Base-by-base conservation (phyloP, 2,113 vertebrate genomes). In the Tinamus guttatus region DNA sequence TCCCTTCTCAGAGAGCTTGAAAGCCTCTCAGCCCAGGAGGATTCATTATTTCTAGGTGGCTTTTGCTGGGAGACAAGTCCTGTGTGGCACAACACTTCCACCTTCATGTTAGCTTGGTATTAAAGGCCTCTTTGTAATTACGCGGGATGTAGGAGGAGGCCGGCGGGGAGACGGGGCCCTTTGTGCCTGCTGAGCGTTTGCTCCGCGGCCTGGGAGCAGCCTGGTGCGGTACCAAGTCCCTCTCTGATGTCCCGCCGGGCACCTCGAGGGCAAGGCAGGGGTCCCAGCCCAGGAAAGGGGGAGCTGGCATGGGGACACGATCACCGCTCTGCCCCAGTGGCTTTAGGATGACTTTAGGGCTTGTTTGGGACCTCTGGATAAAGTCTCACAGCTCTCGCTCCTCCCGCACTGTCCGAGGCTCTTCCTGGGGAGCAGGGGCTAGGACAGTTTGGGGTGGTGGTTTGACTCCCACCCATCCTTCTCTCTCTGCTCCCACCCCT, bases 21-120 rank as follows among this genome's bases (percentile, higher is more conserved):
- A 97, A 97, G 92, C 83, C 56, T 91, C 92, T 95, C 76, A 52
- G 92, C 93, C 85, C 91, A 83, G 58, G 86, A 97, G 94, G 83
- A 96, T 96, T 97, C 94, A 94, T 96, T 96, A 95, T 95, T 96
- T 96, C 86, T 81, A 71, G 81, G 94, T 95, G 95, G 89, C 75
- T 96, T 96, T 96, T 97, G 43, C 94, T 93, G 86, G 89, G 91
- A 93, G 93, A 95, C 89, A 81, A 83, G 80, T 91, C 85, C 95
- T 91, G 77, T 85, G 87, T 90, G 92, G 91, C 81, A 63, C 59
- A 51, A 75, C 1, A 1, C 88, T 92, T 79, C 92, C 85, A 79
- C 85, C 87, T 94, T 92, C 78, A 45, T 81, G 89, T 60, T 38
- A 70, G 89, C 65, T 74, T 70, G 71, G 67, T 87, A 85, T 92